Percentiles rank a stretch among this genome's conserved stretches.
Evolutionary conservation across 2,797 vertebrate species (phyloP).

Genomic region (Artibeus lituratus): DNA sequence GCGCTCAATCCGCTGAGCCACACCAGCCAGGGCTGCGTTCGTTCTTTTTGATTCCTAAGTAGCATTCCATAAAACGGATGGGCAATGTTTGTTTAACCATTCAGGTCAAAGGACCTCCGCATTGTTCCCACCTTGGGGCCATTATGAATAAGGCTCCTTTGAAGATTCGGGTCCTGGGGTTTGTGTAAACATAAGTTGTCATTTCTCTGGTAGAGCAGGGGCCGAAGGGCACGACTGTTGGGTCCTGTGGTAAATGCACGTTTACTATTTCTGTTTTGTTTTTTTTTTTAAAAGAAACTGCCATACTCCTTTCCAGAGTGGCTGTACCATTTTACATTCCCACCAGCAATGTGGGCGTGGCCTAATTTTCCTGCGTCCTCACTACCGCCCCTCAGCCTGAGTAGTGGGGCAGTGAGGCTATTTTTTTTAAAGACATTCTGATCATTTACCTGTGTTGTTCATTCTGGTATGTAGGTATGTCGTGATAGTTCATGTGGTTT

Average conservation of each 20-base stretch:
- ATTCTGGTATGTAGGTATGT: too few species aligned
- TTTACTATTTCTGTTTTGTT: background rate
- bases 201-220: background rate
- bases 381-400: fast-evolving
- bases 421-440: background rate
- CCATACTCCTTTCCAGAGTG: background rate
- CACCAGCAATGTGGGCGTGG: background rate
- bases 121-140: too few species aligned
- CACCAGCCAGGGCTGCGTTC: background rate
- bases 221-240: background rate
- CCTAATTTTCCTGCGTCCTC: background rate
- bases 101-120: background rate
- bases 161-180: background rate
- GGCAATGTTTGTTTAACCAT: background rate
- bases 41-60: background rate
- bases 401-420: too few species aligned
- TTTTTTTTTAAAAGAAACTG: background rate
- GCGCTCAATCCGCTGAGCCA: background rate
- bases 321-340: background rate
- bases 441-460: too few species aligned
- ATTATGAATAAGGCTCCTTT: too few species aligned
- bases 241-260: background rate
- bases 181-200: background rate
- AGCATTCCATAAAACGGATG: background rate
- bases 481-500: background rate